Conservation (phyloP, 2,888 invertebrate genomes). For the Gisinianus flammeolus region DNA sequence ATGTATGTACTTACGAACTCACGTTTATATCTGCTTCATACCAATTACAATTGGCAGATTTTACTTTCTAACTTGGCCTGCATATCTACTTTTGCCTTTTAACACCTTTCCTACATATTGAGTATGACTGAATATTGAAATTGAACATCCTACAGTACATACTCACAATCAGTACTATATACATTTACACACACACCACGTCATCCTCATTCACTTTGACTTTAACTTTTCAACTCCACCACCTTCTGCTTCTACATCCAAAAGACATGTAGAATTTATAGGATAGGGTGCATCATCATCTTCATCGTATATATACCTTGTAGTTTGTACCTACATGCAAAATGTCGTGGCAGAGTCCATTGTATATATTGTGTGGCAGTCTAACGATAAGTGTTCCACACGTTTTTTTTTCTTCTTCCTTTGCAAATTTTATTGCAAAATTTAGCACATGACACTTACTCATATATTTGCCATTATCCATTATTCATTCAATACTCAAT, state of each 20-base stretch:
- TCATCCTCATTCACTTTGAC: neutral
- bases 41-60: neutral
- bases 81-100: constrained; percentile 17
- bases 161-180: too few relatives aligned
- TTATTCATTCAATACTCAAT: neutral
- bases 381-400: too few relatives aligned
- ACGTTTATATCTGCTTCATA: too few relatives aligned
- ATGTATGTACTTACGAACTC: too few relatives aligned
- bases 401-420: too few relatives aligned
- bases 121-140: neutral
- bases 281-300: too few relatives aligned
- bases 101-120: constrained; percentile 7
- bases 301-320: too few relatives aligned
- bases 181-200: neutral
- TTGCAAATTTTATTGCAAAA: constrained; percentile 18
- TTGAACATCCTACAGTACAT: neutral
- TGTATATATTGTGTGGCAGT: too few relatives aligned
- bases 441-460: constrained; percentile 9
- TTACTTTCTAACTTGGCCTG: constrained; percentile 21
- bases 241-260: neutral
- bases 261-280: too few relatives aligned
- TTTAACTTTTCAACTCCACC: neutral
- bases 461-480: too few relatives aligned
- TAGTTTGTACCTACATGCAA: too few relatives aligned
- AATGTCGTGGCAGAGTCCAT: too few relatives aligned